Evolutionary conservation across 2,113 vertebrate genomes (phyloP), one percentile per base, ranked within the genome.

Genomic region (Ceyx melanurus): DNA sequence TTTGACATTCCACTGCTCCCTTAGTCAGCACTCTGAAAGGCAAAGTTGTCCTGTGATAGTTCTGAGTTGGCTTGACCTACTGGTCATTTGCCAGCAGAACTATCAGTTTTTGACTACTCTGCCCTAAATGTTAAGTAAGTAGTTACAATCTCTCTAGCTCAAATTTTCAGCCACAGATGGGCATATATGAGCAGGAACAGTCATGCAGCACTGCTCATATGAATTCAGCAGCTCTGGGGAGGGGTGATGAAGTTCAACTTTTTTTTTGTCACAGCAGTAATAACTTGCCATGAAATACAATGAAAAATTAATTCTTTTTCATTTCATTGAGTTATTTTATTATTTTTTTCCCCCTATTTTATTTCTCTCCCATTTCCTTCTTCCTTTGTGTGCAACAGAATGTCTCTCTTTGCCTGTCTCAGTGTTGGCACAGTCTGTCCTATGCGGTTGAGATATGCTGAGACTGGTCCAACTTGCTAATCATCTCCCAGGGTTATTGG

Each of bases 1-100:
- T 89, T 85, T 85, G 87, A 28, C 71, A 85, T 86, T 71, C 66
- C 46, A 82, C 6, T 23, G 74, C 71, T 87, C 51, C 85, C 50
- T 80, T 73, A 85, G 74, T 89, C 93, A 93, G 86, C 89, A 70
- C 35, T 65, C 45, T 45, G 91, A 82, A 61, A 25, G 67, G 62
- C 74, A 79, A 37, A 22, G 33, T 42, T 11, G 2, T 51, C 60
- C 46, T 83, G 72, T 48, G 67, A 18, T 61, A 68, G 40, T 92
- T 89, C 82, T 77, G 56, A 83, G 64, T 57, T 89, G 20, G 26
- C 53, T 73, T 90, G 80, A 90, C 62, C 86, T 76, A 40, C 26
- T 17, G 86, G 81, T 76, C 22, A n/a, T 68, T 43, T 89, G 64
- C 67, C 43, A 88, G 74, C 35, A 86, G 86, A 89, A 60, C 82